These are phyloP conservation scores for Arbacia lixula DNA, from an alignment of 53 echinoderm and acorn worm species.

Conservation along the genomic window DNA sequence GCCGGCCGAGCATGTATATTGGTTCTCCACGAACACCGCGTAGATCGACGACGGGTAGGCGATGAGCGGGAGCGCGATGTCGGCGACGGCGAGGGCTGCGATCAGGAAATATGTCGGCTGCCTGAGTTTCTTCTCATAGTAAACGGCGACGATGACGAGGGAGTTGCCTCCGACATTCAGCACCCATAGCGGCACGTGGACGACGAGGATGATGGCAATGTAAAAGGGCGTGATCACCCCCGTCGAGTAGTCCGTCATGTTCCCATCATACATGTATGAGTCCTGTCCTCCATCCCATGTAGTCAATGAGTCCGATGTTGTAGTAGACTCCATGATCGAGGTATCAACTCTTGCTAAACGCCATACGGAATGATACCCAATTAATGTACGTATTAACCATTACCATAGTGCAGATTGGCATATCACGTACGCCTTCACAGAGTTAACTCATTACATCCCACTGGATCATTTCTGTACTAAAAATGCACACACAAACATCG, in stretches of 20 bases:
- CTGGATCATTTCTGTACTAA: too few species aligned
- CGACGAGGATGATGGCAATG: constrained; percentile 36
- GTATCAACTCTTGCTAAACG: too few species aligned
- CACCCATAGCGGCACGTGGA: constrained; percentile 36
- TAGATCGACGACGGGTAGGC: constrained; percentile 64
- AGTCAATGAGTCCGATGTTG: too few species aligned
- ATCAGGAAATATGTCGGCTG: constrained; percentile 60
- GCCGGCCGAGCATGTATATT: constrained; percentile 52
- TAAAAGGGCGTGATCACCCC: constrained; percentile 46
- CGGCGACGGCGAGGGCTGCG: constrained; percentile 63
- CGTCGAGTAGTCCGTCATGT: constrained; percentile 19
- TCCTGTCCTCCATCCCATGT: too few species aligned
- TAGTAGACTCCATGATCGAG: too few species aligned
- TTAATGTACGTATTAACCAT: too few species aligned
- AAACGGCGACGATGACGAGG: constrained; percentile 65
- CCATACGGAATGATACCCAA: too few species aligned
- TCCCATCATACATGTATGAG: too few species aligned
- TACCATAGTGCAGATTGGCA: too few species aligned
- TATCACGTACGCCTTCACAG: too few species aligned
- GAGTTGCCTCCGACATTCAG: constrained; percentile 55
- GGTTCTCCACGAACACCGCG: constrained; percentile 57
- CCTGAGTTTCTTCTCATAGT: constrained; percentile 54
- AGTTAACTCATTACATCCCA: too few species aligned
- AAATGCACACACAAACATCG: too few species aligned
- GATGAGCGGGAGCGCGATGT: constrained; percentile 53